Percentiles rank a stretch among this genome's conserved stretches.
phyloP scores from a whole-genome alignment of 2,113 vertebrate species.

The Chlorocebus sabaeus region DNA sequence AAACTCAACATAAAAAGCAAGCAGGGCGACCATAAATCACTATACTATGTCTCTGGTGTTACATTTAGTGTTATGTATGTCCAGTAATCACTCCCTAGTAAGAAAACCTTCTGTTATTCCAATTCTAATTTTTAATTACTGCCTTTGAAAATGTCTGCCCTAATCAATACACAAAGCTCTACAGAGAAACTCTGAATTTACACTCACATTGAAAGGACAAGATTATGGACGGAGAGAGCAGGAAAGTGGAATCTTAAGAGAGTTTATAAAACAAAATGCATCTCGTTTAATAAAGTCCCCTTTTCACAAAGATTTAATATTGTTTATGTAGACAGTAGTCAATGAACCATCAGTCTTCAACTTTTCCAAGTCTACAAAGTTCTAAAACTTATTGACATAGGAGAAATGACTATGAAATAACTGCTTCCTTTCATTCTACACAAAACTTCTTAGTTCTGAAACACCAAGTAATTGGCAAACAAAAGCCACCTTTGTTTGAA shows the following conservation, averaged over 20 bases:
- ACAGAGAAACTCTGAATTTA: not conserved
- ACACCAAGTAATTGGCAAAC: conserved; percentile 33
- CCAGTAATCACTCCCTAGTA: not conserved
- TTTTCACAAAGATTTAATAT: not conserved
- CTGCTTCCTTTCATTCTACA: not conserved
- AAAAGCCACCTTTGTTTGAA: conserved; percentile 49
- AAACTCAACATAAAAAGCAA: not conserved
- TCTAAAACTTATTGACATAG: not conserved
- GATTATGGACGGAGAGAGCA: not conserved
- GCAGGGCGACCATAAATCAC: not conserved
- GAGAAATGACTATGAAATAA: conserved; percentile 14
- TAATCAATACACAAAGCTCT: not conserved
- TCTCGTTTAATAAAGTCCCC: not conserved
- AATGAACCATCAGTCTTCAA: not conserved
- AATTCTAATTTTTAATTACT: not conserved
- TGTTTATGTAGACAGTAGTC: not conserved
- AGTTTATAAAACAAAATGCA: not conserved
- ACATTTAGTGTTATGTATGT: not conserved
- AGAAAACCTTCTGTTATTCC: not conserved
- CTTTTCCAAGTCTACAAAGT: not conserved
- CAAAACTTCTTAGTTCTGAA: conserved; percentile 39
- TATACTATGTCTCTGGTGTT: not conserved
- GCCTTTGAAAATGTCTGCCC: not conserved
- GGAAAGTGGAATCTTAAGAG: not conserved
- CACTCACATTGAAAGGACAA: not conserved